Base-by-base conservation (phyloP, 2,797 vertebrate species). In the Gymnopithys bicolor region DNA sequence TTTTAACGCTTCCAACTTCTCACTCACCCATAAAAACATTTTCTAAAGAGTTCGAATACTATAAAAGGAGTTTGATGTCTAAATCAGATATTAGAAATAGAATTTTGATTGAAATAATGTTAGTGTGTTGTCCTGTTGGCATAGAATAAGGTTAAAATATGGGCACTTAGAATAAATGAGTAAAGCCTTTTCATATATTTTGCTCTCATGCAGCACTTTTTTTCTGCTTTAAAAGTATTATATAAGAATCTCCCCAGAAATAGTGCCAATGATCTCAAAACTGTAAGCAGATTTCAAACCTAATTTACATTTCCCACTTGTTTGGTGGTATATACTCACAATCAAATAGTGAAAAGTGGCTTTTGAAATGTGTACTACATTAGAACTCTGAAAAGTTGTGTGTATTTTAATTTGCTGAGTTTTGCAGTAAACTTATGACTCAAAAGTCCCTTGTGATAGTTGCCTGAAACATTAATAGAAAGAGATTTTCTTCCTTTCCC, bases 281-380 rank as follows among this genome's bases (percentile, higher is more conserved):
- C 41, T 90, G 45, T 87, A 91, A 88, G 84, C 82, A 92, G 86
- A 95, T 91, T 96, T 96, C 83, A 89, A 93, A 88, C 33, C 56
- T 93, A 92, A 90, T 94, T 93, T 94, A 95, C 37, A 75, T 94
- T 95, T 95, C 56, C 49, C 39, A 87, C 80, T 70, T 89, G 58
- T 59, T 93, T 89, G 76, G 68, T 89, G 55, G 13, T 27, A 52
- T 78, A 49, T 84, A 43, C 30, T 59, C 74, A 86, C 51, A 94
- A 58, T 90, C 73, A 89, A 67, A 91, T 66, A 58, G 75, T 92
- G 80, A 79, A 95, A 92, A 96, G 58, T 80, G 27, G 15, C 37
- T 84, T 87, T 86, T 55, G 35, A 89, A 89, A 73, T 73, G 52
- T 94, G 92, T 92, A 60, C 33, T 81, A 39, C 63, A 23, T 82